These are phyloP conservation scores for Chrysolina americana DNA, from an alignment of 2,888 invertebrate species.

Conservation along the genomic window DNA sequence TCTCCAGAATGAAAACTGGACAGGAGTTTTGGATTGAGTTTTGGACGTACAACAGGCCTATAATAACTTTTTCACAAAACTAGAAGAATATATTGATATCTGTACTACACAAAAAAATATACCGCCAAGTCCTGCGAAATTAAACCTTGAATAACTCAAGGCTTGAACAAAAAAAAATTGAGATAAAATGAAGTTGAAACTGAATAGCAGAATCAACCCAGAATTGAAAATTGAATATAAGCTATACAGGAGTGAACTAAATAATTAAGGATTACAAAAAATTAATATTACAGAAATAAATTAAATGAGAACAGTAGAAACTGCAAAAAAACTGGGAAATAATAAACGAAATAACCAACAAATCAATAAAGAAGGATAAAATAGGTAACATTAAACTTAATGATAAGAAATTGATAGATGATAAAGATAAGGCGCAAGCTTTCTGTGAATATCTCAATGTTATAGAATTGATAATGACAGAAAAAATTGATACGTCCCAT, in stretches of 20 bases:
- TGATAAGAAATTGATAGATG: slow-evolving; percentile 11
- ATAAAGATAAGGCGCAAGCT: slow-evolving; percentile 12
- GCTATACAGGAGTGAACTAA: too few species aligned
- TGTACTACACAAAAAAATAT: neutral
- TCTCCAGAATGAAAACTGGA: too few species aligned
- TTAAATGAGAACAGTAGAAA: slow-evolving; percentile 16
- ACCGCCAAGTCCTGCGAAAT: neutral
- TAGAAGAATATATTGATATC: slow-evolving; percentile 3
- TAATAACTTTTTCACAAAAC: too few species aligned
- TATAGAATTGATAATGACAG: too few species aligned
- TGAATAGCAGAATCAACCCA: neutral
- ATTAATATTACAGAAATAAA: slow-evolving; percentile 18
- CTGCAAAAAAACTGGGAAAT: slow-evolving; percentile 23
- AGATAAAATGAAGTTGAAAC: slow-evolving; percentile 4
- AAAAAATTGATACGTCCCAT: too few species aligned
- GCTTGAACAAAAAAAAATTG: neutral
- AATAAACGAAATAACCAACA: neutral
- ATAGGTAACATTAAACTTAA: slow-evolving; percentile 10
- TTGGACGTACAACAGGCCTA: too few species aligned
- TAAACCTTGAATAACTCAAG: slow-evolving; percentile 18
- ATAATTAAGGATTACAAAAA: neutral
- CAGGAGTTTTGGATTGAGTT: too few species aligned
- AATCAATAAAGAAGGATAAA: neutral
- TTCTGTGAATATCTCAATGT: slow-evolving; percentile 2
- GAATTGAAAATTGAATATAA: neutral